Evolutionary conservation across 1,140 invertebrate species (phyloP).

Genomic region (Acromyrmex echinatior): DNA sequence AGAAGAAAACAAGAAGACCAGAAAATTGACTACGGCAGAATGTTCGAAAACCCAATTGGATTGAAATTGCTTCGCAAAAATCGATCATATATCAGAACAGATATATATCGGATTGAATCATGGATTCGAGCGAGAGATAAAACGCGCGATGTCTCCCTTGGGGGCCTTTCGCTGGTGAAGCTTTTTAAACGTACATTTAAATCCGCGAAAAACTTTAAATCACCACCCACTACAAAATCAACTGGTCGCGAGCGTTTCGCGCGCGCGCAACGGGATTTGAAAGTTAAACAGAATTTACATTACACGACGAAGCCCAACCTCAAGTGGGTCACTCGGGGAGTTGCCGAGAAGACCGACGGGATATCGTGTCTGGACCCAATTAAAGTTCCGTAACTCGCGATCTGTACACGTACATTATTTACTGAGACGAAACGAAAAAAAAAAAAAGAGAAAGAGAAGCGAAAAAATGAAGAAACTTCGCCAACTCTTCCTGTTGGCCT

Average conservation of each 20-base stretch:
- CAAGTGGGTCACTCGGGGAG: conserved; percentile 56
- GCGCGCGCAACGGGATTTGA: conserved; percentile 47
- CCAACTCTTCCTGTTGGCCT: conserved; percentile 19
- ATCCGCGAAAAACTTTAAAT: conserved; percentile 65
- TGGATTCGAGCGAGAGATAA: conserved; percentile 27
- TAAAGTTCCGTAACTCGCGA: conserved; percentile 65
- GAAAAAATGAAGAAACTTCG: conserved; percentile 59
- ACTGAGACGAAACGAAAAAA: conserved; percentile 26
- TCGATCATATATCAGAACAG: conserved; percentile 55
- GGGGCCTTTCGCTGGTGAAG: conserved; percentile 39
- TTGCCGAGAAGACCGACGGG: conserved; percentile 30
- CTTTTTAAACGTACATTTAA: conserved; percentile 61
- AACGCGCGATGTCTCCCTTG: conserved; percentile 48
- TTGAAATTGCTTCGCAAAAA: conserved; percentile 45
- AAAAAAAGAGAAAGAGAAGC: not conserved
- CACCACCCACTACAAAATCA: conserved; percentile 59
- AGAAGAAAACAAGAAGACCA: not conserved
- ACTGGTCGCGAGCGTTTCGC: conserved; percentile 25
- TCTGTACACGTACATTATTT: conserved; percentile 65
- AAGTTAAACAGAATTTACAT: conserved; percentile 66
- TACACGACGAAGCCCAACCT: conserved; percentile 11
- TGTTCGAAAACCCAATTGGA: conserved; percentile 32
- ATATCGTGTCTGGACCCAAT: conserved; percentile 54
- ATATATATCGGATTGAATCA: conserved; percentile 53
- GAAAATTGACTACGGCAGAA: conserved; percentile 9